These are phyloP conservation scores for Platalea minor DNA, from an alignment of 2,797 vertebrate species.

Conservation along the genomic window DNA sequence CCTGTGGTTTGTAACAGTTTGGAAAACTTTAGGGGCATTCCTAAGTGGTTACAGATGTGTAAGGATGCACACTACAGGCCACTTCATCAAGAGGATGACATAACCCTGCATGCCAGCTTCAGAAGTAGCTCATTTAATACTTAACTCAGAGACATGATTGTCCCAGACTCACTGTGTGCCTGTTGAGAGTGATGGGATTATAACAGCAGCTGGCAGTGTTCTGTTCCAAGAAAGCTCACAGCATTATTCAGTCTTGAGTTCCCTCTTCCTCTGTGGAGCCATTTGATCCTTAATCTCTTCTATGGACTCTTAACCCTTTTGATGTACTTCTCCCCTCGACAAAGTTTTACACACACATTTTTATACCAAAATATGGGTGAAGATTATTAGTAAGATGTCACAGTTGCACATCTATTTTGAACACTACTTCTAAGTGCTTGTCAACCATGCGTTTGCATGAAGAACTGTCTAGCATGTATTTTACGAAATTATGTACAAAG, in stretches of 20 bases:
- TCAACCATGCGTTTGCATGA: neutral
- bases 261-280: conserved; percentile 17
- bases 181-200: conserved; percentile 31
- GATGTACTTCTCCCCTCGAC: neutral
- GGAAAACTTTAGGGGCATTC: conserved; percentile 26
- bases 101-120: conserved; percentile 30
- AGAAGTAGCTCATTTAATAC: conserved; percentile 28
- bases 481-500: neutral
- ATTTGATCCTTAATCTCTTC: conserved; percentile 62
- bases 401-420: neutral
- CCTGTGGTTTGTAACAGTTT: neutral
- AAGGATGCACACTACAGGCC: conserved; percentile 43
- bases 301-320: conserved; percentile 52
- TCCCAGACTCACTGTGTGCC: conserved; percentile 11
- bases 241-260: conserved; percentile 29
- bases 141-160: neutral
- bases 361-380: neutral
- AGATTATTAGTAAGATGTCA: neutral
- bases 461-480: neutral
- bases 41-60: conserved; percentile 47
- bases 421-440: neutral
- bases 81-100: conserved; percentile 35
- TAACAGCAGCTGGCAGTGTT: conserved; percentile 26
- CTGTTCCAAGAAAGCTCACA: conserved; percentile 27
- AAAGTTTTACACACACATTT: neutral